Percentiles rank a stretch among this genome's conserved stretches.
These are phyloP conservation scores for Noturus placidus DNA, from an alignment of 2,113 vertebrate species.

Conservation along the genomic window DNA sequence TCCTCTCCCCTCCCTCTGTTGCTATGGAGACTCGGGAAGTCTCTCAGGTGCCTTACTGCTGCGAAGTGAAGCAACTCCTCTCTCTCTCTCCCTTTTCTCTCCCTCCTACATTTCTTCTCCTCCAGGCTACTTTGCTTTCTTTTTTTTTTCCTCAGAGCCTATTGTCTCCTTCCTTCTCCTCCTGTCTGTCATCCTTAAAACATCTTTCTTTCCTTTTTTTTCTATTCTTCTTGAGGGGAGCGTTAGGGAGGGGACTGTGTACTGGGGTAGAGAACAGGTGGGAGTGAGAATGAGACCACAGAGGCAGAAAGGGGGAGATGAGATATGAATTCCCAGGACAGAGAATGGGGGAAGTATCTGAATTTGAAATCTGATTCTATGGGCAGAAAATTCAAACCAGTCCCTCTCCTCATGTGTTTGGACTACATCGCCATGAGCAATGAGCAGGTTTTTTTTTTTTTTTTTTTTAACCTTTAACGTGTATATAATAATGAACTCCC, in stretches of 20 bases:
- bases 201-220: not conserved
- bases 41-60: conserved; percentile 47
- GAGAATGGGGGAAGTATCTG: not conserved
- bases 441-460: not conserved
- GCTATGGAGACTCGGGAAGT: conserved; percentile 56
- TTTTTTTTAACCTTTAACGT: not conserved
- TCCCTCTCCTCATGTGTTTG: not conserved
- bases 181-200: conserved; percentile 1
- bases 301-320: not conserved
- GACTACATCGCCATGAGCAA: not conserved
- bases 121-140: not conserved
- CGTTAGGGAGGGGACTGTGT: not conserved
- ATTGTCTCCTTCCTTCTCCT: conserved; percentile 14
- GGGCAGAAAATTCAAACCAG: conserved; percentile 19
- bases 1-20: conserved; percentile 50
- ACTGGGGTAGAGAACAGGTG: conserved; percentile 16
- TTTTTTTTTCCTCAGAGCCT: not conserved
- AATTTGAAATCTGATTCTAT: conserved; percentile 21
- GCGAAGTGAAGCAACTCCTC: conserved; percentile 30
- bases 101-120: conserved; percentile 19
- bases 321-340: not conserved
- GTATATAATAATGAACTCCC: not conserved
- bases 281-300: conserved; percentile 17
- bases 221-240: not conserved
- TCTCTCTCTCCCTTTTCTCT: conserved; percentile 21